Evolutionary conservation across 2,888 invertebrate genomes (phyloP).

Genomic region (Sialis lutaria): DNA sequence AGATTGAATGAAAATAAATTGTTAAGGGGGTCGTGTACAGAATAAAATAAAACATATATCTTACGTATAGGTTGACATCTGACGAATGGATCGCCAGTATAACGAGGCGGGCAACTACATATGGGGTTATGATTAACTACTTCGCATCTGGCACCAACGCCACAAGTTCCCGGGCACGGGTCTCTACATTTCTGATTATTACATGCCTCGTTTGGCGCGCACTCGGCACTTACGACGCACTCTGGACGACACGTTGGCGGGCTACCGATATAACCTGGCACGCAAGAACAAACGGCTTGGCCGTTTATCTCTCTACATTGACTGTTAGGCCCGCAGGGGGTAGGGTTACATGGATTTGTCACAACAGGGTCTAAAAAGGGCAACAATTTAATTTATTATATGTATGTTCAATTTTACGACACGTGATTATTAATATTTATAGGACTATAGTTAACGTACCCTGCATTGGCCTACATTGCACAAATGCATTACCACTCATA

Average conservation of each 20-base stretch:
- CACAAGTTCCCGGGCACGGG: constrained; percentile 54
- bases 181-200: constrained; percentile 48
- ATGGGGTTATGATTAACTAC: constrained; percentile 54
- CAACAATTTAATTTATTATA: constrained; percentile 1
- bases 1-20: constrained; percentile 8
- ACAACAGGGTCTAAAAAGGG: constrained; percentile 20
- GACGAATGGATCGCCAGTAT: constrained; percentile 55
- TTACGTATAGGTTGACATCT: constrained; percentile 38
- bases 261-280: constrained; percentile 49
- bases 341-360: constrained; percentile 36
- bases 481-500: constrained; percentile 27
- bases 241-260: constrained; percentile 49
- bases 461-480: constrained; percentile 24
- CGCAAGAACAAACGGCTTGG: constrained; percentile 46
- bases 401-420: background rate
- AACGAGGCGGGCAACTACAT: constrained; percentile 46
- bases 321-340: constrained; percentile 46
- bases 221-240: constrained; percentile 52
- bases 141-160: constrained; percentile 44
- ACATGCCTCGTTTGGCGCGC: constrained; percentile 44
- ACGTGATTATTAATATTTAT: constrained; percentile 9
- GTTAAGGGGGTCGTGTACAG: background rate
- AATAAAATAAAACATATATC: constrained; percentile 4
- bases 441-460: constrained; percentile 19
- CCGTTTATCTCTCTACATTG: constrained; percentile 29